Base-by-base conservation (phyloP, 2,113 vertebrate genomes). In the Nansenia antarctica region DNA sequence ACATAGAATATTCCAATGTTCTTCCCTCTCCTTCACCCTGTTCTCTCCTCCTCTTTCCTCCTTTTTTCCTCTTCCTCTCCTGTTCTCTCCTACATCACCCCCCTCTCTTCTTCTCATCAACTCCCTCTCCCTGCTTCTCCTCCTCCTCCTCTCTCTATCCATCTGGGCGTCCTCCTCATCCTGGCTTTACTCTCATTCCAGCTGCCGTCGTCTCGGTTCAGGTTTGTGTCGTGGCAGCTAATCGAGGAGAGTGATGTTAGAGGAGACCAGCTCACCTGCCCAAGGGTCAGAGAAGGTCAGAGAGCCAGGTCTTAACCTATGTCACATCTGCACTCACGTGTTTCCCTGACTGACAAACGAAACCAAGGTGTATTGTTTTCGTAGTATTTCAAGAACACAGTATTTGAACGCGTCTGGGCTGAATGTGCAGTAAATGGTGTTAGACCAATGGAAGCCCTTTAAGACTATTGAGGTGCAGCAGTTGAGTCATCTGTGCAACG, bases 261-360 rank as follows among this genome's bases (percentile, higher is more conserved):
- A 65, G 97, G 96, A 67, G 91, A 94, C 84, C 95, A 96, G 86
- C 94, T 98, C 77, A 88, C 9, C 70, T 96, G 94, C 62, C 97
- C 96, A 73, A 91, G 96, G 84, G 93, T 99, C 77, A 92, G 96
- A 92, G 90, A 97, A 95, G 95, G 96, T 98, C 82, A 86, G 81
- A 45, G 9, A 67, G 9, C 15, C 15, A 8, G 34, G 52, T n/a
- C n/a, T n/a, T 24, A 20, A 22, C 20, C 42, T 9, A 15, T 47
- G 15, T 45, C n/a, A 18, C 42, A 45, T 47, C 42, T n/a, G n/a
- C n/a, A n/a, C n/a, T n/a, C n/a, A n/a, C n/a, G n/a, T n/a, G n/a
- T n/a, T n/a, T n/a, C n/a, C n/a, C n/a, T n/a, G n/a, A n/a, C n/a
- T n/a, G n/a, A n/a, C n/a, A n/a, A n/a, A n/a, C n/a, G n/a, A n/a